These are phyloP conservation scores for Polypterus bichir DNA, from an alignment of 2,113 vertebrate species.

Conservation along the genomic window DNA sequence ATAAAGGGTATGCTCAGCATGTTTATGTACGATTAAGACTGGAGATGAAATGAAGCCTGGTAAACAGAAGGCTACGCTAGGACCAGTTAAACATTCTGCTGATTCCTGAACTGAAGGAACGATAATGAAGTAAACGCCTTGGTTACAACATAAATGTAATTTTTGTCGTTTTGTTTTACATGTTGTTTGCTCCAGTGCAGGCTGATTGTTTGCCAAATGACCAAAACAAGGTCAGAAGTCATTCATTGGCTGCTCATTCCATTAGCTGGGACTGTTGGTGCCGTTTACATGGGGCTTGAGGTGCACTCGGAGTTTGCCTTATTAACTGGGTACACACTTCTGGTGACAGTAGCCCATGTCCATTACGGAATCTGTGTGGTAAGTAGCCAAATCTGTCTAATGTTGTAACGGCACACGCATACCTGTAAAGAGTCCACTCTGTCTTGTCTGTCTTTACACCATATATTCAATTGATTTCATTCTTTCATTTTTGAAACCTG, in stretches of 20 bases:
- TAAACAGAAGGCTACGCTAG: no score
- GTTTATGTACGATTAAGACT: no score
- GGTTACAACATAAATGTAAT: no score
- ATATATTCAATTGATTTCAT: no score
- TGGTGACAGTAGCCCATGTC: conserved; percentile 25
- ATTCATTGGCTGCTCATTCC: conserved; percentile 32
- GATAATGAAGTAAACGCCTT: no score
- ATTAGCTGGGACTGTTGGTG: conserved; percentile 18
- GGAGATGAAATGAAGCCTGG: no score
- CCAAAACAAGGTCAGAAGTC: conserved; percentile 25
- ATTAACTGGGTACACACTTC: background rate
- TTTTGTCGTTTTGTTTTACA: background rate
- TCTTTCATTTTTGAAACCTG: no score
- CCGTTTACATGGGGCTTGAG: conserved; percentile 13
- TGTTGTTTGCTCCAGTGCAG: conserved; percentile 20
- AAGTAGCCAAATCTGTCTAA: conserved; percentile 9
- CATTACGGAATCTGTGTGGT: conserved; percentile 35
- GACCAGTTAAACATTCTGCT: no score
- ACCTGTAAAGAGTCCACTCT: background rate
- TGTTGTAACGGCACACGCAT: no score
- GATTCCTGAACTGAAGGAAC: no score
- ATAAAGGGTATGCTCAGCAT: no score
- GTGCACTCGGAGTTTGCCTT: conserved; percentile 19
- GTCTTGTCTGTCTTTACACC: no score
- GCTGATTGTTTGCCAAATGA: conserved; percentile 35